Base-by-base conservation (phyloP, 2,797 vertebrate genomes). In the Syngnathus acus region DNA sequence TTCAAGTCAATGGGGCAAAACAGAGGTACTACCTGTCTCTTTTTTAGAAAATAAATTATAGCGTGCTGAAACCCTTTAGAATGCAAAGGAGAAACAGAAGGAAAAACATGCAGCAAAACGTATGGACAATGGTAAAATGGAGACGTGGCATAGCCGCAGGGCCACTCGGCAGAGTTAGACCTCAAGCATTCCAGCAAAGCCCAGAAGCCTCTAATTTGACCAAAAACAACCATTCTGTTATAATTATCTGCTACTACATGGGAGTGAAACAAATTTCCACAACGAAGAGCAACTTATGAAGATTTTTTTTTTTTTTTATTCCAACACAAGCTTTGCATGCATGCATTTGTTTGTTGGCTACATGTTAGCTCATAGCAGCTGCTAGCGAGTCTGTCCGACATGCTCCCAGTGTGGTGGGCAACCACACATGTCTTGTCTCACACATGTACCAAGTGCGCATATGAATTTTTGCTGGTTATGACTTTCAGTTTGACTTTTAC, bases 201-300 rank as follows among this genome's bases (percentile, higher is more conserved):
- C 21, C 16, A 45, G 17, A 39, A 58, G 72, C 71, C 72, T 86
- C 71, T 82, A 77, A 77, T 81, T 82, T 72, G 14, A 59, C 69
- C 66, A 68, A 75, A 67, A 75, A n/a, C 72, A 72, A 50, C 26
- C 17, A 26, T 16, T 64, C 38, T 55, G 50, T 40, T 65, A 47
- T 69, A 80, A 79, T 76, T 64, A 74, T 14, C 26, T 43, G 66
- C 58, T 14, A 53, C 72, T 62, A 59, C 17, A 68, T 23, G 26
- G 47, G 59, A 68, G 51, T 66, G 17, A 57, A 57, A 26, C 9
- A 32, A 16, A 16, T 16, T 6, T 57, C 26, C 55, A 57, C 13
- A 37, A 57, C 37, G 6, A 57, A 37, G 55, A 57, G 55, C 21
- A 54, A 54, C 10, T 57, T 57, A 23, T 26, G 1, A 23, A 54